A percentile compares a stretch with the other conserved stretches of the same genome.
Evolutionary conservation across 2,797 vertebrate species (phyloP).

Genomic region (Phalanger gymnotis): DNA sequence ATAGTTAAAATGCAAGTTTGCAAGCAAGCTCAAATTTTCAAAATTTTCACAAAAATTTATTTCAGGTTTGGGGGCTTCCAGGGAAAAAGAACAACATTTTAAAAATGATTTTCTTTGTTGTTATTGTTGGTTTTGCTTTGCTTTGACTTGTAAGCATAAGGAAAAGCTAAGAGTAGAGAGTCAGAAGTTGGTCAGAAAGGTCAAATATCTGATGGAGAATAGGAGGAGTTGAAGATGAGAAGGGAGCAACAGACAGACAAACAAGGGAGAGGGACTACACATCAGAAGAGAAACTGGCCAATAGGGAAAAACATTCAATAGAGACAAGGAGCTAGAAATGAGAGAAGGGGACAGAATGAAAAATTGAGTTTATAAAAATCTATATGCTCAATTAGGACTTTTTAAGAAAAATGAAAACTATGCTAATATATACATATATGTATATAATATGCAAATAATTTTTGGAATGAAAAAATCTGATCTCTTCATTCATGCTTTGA

Average conservation of each 20-base stretch:
- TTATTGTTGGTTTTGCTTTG: not conserved
- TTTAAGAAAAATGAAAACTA: not conserved
- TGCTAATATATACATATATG: conserved; percentile 13
- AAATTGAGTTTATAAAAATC: conserved; percentile 15
- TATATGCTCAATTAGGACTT: not conserved
- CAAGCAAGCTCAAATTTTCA: not conserved
- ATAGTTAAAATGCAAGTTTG: not conserved
- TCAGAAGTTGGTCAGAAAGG: not conserved
- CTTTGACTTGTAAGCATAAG: not conserved
- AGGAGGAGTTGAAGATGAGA: not conserved
- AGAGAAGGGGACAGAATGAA: not conserved
- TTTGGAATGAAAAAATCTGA: conserved; percentile 26
- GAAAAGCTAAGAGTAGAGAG: not conserved
- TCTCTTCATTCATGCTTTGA: conserved; percentile 5
- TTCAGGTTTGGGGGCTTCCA: not conserved
- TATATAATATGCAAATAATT: not conserved
- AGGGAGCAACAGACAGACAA: not conserved
- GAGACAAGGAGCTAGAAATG: conserved; percentile 17
- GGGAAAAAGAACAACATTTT: not conserved
- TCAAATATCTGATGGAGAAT: not conserved
- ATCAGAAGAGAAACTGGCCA: not conserved
- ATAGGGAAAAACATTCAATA: not conserved
- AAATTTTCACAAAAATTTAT: not conserved
- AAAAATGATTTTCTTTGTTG: not conserved
- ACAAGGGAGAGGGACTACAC: not conserved